Evolutionary conservation across 2,113 vertebrate species (phyloP), one percentile per base, ranked within the genome.

Genomic region (Morone chrysops): DNA sequence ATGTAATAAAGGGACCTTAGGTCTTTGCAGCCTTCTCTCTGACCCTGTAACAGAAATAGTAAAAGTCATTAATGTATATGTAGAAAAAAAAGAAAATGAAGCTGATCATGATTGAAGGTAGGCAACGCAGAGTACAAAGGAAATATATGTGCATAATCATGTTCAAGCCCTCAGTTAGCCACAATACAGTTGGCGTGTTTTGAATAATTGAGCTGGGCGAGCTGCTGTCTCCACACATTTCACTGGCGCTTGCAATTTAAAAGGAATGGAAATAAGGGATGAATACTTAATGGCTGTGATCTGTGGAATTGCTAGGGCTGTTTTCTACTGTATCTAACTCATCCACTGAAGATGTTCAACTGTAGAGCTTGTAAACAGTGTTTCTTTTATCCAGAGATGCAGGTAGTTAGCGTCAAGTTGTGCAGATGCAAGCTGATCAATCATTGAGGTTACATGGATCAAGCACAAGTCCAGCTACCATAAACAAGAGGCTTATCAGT

Each of bases 121-220:
- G 74, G 69, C 18, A 69, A 66, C 22, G 3, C 43, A 8, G 20
- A 86, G 76, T 69, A 82, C 87, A 93, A 92, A 90, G 70, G 77
- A 86, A 94, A 91, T 91, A 66, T 88, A 86, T 92, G 87, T 92
- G 85, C 87, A 88, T 90, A 88, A 94, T 92, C 80, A 83, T 84
- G 75, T 83, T 75, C 53, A 75, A 88, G 65, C 80, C 61, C 77
- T 82, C 59, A 62, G 82, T 90, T 87, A 79, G 80, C 85, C 82
- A 85, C 80, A 90, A 87, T 91, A 65, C 79, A 89, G 79, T 88
- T 80, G 82, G 54, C 18, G 31, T 69, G 78, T 86, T 90, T 80
- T 92, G 86, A 92, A 93, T 92, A 89, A 93, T 88, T 92, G 81
- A 91, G 78, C 87, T 54, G 53, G 82, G 66, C 51, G 53, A 88